phyloP scores from a whole-genome alignment of 2,797 vertebrate genomes.

The Hippocampus kuda region DNA sequence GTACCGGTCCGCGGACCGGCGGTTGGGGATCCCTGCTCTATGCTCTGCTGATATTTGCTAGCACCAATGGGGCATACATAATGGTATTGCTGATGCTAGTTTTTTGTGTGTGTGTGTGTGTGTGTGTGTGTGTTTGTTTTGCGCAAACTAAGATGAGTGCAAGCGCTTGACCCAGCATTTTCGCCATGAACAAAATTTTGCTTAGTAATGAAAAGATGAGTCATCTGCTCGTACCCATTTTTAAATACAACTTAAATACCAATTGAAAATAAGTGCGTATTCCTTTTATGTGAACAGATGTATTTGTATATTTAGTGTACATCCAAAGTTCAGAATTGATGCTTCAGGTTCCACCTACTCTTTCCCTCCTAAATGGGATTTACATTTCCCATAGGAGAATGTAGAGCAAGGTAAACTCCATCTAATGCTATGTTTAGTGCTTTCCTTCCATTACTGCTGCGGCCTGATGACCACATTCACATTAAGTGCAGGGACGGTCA shows the following conservation, averaged over 20 bases:
- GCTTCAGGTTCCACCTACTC: not conserved
- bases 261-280: too few relatives aligned
- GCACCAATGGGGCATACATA: too few relatives aligned
- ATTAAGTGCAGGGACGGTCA: not conserved
- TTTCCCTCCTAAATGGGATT: not conserved
- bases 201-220: not conserved
- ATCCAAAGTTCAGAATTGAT: slow-evolving; percentile 16
- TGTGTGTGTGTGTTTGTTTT: not conserved
- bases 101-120: too few relatives aligned
- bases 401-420: slow-evolving; percentile 13
- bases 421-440: not conserved
- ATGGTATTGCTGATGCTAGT: too few relatives aligned
- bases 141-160: not conserved
- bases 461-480: slow-evolving; percentile 1
- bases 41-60: not conserved
- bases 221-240: not conserved
- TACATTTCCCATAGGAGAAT: slow-evolving; percentile 19
- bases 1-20: too few relatives aligned
- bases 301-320: slow-evolving; percentile 9
- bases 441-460: slow-evolving; percentile 2
- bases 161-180: not conserved
- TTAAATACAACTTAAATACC: not conserved
- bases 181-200: not conserved
- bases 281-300: slow-evolving; percentile 4
- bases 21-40: too few relatives aligned